Percentiles rank a stretch among this genome's conserved stretches.
Evolutionary conservation across 2,888 invertebrate genomes (phyloP).

Genomic region (Podotricha telesiphe): DNA sequence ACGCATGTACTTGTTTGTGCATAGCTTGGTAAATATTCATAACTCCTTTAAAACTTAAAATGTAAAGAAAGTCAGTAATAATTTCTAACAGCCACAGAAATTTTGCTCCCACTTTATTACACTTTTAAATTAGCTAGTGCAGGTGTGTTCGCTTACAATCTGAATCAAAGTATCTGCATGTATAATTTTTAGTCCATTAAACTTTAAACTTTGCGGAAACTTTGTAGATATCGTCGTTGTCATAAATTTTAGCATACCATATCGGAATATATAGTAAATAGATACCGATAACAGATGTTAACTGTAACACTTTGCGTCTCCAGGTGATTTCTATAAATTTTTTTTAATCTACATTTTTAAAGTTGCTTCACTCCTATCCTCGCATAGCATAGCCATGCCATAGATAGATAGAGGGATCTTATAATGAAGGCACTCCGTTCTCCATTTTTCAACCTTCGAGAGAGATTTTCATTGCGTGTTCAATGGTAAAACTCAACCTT

Average conservation of each 20-base stretch:
- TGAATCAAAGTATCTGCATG: constrained; percentile 26
- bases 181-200: constrained; percentile 34
- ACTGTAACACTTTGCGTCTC: too few relatives aligned
- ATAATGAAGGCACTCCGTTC: too few relatives aligned
- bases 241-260: neutral
- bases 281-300: too few relatives aligned
- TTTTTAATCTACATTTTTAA: too few relatives aligned
- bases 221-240: constrained; percentile 7
- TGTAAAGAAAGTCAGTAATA: neutral
- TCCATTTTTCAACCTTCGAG: too few relatives aligned
- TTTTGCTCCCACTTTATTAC: constrained; percentile 10
- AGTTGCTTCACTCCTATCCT: too few relatives aligned
- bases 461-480: too few relatives aligned
- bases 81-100: neutral
- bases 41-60: neutral
- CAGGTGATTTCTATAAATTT: too few relatives aligned
- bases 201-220: constrained; percentile 24
- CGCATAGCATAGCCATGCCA: too few relatives aligned
- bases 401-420: too few relatives aligned
- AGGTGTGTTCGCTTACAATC: constrained; percentile 27
- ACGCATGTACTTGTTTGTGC: neutral
- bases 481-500: too few relatives aligned
- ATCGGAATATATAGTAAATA: neutral
- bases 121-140: constrained; percentile 19
- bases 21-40: neutral